Percentiles rank a stretch among this genome's conserved stretches.
Evolutionary conservation across 2,888 invertebrate genomes (phyloP).

Genomic region (Minunthozetes semirufus): DNA sequence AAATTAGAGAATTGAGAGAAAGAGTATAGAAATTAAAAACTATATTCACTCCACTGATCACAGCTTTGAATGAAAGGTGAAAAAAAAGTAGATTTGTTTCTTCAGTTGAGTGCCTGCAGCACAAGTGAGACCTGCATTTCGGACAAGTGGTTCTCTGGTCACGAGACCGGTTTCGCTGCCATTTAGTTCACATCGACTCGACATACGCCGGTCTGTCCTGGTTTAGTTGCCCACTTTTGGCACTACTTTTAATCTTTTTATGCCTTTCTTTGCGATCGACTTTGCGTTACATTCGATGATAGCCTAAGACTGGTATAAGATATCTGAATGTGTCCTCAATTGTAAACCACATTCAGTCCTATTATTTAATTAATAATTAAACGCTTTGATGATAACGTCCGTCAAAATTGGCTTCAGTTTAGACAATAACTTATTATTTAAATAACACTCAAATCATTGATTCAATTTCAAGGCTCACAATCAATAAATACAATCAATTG

Average conservation of each 20-base stretch:
- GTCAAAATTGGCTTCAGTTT: no score
- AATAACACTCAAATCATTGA: no score
- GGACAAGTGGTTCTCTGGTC: slow-evolving; percentile 15
- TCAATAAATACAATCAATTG: no score
- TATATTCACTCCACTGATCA: neutral
- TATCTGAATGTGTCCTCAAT: neutral
- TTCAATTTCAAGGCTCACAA: no score
- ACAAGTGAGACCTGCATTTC: slow-evolving; percentile 11
- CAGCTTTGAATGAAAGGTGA: neutral
- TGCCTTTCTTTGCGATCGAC: slow-evolving; percentile 9
- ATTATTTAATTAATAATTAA: neutral
- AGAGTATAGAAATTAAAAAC: slow-evolving; percentile 15
- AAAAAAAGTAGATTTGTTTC: slow-evolving; percentile 22
- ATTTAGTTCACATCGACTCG: slow-evolving; percentile 9
- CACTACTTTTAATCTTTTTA: slow-evolving; percentile 24
- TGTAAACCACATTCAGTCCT: neutral
- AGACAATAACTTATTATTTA: no score
- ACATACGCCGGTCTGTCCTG: slow-evolving; percentile 15
- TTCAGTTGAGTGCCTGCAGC: neutral
- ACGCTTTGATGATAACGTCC: neutral
- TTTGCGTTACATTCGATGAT: neutral
- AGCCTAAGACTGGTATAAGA: neutral
- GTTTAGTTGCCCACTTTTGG: slow-evolving; percentile 27
- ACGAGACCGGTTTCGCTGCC: slow-evolving; percentile 15
- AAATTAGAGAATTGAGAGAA: neutral